phyloP scores from a whole-genome alignment of 2,113 vertebrate species.

The Phaethon lepturus region DNA sequence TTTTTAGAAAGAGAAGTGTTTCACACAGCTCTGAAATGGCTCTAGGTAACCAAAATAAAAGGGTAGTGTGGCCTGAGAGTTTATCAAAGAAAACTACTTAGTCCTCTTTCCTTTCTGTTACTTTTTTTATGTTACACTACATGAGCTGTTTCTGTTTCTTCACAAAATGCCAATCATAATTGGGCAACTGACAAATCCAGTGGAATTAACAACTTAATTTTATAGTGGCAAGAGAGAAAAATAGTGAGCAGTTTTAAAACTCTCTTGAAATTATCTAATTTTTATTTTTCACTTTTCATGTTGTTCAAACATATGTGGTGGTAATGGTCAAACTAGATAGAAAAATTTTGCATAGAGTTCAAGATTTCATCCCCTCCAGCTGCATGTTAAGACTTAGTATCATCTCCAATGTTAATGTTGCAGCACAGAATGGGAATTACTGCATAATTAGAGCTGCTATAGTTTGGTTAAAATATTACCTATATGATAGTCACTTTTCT shows the following conservation, averaged over 20 bases:
- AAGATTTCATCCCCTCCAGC: neutral
- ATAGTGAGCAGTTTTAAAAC: neutral
- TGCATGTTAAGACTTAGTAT: neutral
- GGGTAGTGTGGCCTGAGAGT: neutral
- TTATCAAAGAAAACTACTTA: neutral
- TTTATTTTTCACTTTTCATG: neutral
- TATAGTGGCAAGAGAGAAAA: neutral
- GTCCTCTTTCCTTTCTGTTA: neutral
- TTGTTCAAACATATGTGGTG: neutral
- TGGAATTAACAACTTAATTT: neutral
- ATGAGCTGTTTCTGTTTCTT: neutral
- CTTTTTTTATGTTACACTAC: neutral
- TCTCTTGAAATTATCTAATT: neutral
- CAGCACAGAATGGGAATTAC: neutral
- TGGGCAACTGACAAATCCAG: neutral
- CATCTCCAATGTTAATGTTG: neutral
- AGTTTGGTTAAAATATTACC: conserved; percentile 15
- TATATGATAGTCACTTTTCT: neutral
- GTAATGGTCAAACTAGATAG: neutral
- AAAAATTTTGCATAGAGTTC: neutral
- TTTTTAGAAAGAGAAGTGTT: neutral
- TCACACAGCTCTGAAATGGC: neutral
- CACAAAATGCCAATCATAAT: neutral
- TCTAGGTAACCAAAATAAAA: neutral
- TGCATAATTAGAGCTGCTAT: conserved; percentile 2